These are phyloP conservation scores for Hyperopisus bebe DNA, from an alignment of 2,113 vertebrate species.

Conservation along the genomic window DNA sequence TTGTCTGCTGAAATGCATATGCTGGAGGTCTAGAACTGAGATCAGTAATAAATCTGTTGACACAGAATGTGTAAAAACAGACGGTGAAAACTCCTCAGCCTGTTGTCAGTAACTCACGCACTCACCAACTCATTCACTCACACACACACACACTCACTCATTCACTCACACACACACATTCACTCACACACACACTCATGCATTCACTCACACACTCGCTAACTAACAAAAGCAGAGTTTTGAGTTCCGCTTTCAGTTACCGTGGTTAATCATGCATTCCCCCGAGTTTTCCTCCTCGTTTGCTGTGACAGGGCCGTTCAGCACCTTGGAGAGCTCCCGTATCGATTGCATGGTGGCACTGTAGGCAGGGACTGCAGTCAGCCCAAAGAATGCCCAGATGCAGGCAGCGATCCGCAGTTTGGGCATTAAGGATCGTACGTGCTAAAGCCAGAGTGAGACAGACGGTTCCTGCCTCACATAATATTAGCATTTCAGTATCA, in stretches of 20 bases:
- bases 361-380: not conserved
- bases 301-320: not conserved
- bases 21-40: slow-evolving; percentile 2
- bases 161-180: not conserved
- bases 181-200: not conserved
- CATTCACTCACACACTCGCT: not conserved
- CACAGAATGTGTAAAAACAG: slow-evolving; percentile 3
- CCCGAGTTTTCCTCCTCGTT: not conserved
- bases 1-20: not conserved
- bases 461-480: not conserved
- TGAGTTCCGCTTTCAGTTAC: not conserved
- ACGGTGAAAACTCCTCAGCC: not conserved
- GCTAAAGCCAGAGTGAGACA: not conserved
- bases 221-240: not conserved
- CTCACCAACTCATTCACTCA: not conserved
- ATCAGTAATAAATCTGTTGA: slow-evolving; percentile 11
- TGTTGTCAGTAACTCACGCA: not conserved
- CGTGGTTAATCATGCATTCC: not conserved
- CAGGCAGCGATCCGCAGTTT: not conserved
- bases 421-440: not conserved
- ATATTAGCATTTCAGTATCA: not conserved
- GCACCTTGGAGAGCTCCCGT: slow-evolving; percentile 9
- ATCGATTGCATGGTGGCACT: not conserved
- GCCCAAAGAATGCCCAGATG: not conserved
- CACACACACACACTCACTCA: not conserved